Evolutionary conservation across 1,140 invertebrate genomes (phyloP), one percentile per base, ranked within the genome.

Genomic region (Carcinoscorpius rotundicauda): DNA sequence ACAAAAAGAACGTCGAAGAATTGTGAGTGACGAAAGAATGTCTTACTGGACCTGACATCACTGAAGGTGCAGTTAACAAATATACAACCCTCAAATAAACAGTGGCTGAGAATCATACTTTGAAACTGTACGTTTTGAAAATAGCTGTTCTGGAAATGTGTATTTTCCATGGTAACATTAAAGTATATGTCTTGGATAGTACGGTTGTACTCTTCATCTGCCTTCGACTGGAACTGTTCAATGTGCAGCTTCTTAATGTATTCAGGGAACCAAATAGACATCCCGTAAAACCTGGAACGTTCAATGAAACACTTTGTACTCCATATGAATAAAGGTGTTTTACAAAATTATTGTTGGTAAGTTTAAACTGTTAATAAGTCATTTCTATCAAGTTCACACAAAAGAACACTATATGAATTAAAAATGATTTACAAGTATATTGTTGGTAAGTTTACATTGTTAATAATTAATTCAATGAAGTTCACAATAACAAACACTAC

Each of bases 261-360:
- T 66, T 81, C 80, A 6, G 81, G 81, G 66, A 82, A 81, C 81
- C 81, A 82, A 66, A 82, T 76, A 64, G 76, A 79, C 59, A 82
- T 70, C 0, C 81, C 81, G 69, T 81, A 82, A 67, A 79, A 81
- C 8, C 81, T 81, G 71, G 29, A 29, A 29, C 29, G 29, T 29
- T 29, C 29, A 29, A 29, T 29, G 29, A 29, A 29, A 29, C 29
- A 29, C 29, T 29, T 2, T 1, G 29, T 29, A 1, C 29, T 29
- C 29, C 29, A 29, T 29, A 29, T 29, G 29, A 29, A 29, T 29
- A 2, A 29, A 29, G 29, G 2, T 29, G 29, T 29, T 29, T 29
- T 29, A 29, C 29, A 29, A 29, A 29, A 29, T 29, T 29, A 29
- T 29, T 29, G 29, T 29, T 29, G 29, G 29, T 29, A 29, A 29